These are phyloP conservation scores for Anagyrus pseudococci DNA, from an alignment of 2,888 invertebrate species.

Conservation along the genomic window DNA sequence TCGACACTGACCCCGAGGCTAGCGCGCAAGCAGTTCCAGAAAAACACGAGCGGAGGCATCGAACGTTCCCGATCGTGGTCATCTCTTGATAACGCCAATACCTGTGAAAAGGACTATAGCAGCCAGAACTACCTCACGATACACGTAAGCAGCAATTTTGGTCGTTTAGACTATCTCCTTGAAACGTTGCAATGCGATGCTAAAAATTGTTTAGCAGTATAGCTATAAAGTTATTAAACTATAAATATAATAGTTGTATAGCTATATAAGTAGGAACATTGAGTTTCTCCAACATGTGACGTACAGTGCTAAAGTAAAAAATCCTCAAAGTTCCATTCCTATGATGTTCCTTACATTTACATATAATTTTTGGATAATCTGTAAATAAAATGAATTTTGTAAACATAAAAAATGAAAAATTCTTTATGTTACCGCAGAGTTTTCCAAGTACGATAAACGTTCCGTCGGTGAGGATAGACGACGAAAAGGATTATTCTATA, in stretches of 20 bases:
- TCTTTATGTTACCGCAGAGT: constrained; percentile 61
- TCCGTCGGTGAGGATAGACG: constrained; percentile 75
- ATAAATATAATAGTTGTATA: no score
- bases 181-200: no score
- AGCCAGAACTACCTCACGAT: constrained; percentile 79
- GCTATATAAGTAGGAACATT: no score
- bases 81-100: constrained; percentile 69
- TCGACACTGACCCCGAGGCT: constrained; percentile 82
- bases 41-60: constrained; percentile 67
- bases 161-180: no score
- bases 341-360: no score
- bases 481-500: constrained; percentile 65
- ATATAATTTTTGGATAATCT: no score
- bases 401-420: not conserved
- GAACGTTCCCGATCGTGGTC: constrained; percentile 78
- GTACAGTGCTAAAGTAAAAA: no score
- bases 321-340: no score
- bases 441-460: constrained; percentile 71
- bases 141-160: constrained; percentile 66
- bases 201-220: no score
- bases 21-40: constrained; percentile 74
- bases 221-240: no score
- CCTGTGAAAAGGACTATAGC: constrained; percentile 66
- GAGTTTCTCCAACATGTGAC: no score
- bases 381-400: no score